Evolutionary conservation across 2,797 vertebrate species (phyloP).

Genomic region (Semotilus atromaculatus): DNA sequence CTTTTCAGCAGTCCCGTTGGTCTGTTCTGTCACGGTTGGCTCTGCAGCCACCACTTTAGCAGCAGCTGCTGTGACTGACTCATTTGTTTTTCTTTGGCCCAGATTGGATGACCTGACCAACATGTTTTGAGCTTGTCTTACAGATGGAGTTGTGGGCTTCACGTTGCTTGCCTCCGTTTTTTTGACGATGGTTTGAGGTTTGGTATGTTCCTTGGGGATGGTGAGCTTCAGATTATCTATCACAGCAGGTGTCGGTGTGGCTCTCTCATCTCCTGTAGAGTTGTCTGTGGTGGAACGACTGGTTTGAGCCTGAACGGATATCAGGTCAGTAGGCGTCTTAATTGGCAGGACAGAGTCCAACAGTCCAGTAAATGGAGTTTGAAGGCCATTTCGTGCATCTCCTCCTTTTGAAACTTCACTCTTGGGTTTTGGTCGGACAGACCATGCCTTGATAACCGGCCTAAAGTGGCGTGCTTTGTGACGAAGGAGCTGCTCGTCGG

Average conservation of each 20-base stretch:
- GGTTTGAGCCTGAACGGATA: constrained; percentile 25
- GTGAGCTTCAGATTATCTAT: constrained; percentile 24
- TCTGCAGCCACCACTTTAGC: constrained; percentile 11
- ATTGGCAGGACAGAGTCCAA: constrained; percentile 52
- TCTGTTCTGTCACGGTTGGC: constrained; percentile 11
- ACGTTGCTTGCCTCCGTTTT: background rate
- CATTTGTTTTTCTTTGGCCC: constrained; percentile 21
- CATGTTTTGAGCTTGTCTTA: constrained; percentile 38
- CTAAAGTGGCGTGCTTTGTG: constrained; percentile 68
- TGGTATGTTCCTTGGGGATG: constrained; percentile 31
- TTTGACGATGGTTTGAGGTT: constrained; percentile 44
- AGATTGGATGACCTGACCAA: constrained; percentile 26
- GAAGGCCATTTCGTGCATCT: constrained; percentile 27
- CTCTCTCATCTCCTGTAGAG: constrained; percentile 34
- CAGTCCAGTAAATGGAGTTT: constrained; percentile 49
- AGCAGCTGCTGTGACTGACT: constrained; percentile 22
- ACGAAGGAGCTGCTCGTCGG: constrained; percentile 91
- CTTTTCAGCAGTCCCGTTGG: background rate
- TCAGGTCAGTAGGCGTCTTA: constrained; percentile 28
- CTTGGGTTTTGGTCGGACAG: constrained; percentile 60
- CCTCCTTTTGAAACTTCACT: constrained; percentile 6
- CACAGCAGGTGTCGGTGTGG: constrained; percentile 2
- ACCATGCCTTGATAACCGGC: constrained; percentile 63
- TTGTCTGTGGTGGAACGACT: constrained; percentile 29
- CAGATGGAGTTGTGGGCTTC: background rate